Base-by-base conservation (phyloP, 2,113 vertebrate species). In the Desmodus rotundus region DNA sequence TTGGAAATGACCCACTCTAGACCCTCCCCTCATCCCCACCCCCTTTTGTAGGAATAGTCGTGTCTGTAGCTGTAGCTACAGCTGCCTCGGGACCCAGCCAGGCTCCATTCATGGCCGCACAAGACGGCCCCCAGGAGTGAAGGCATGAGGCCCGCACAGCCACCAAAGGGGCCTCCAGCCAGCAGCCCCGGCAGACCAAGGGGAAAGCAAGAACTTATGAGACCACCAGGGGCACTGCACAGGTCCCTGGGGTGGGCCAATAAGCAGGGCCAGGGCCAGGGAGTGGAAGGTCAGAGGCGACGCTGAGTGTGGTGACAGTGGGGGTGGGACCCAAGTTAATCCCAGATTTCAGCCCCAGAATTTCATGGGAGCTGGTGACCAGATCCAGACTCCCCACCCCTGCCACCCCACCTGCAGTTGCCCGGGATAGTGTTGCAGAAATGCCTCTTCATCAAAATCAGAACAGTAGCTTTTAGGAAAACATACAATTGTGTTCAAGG, bases 391-490 rank as follows among this genome's bases (percentile, higher is more conserved):
- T 41, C 6, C 24, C 41, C 31, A 9, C 26, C 4, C 50, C n/a
- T 36, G n/a, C 58, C 50, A 38, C 17, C 22, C 41, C 22, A 1
- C 10, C 7, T 43, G 10, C 15, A 20, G n/a, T 41, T 0, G 2
- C 11, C 0, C 2, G n/a, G 61, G 70, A 14, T 43, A 41, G 19
- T 20, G 33, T 63, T 52, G n/a, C 31, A 54, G 19, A 67, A 74
- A 67, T 6, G 24, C 7, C 11, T 74, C 67, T 0, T 56, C 2
- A 2, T 33, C 22, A 65, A 19, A 24, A 24, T 73, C 5, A 0
- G 41, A 72, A 77, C 5, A 43, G 4, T n/a, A 31, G 54, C 38
- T 38, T 47, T 74, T 52, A 47, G 67, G 67, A 36, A 56, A 72
- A 50, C 52, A 54, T 24, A 28, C 9, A 16, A 13, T 43, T 38